Percentiles rank a stretch among this genome's conserved stretches.
These are phyloP conservation scores for Peromyscus californicus DNA, from an alignment of 2,113 vertebrate genomes.

Conservation along the genomic window DNA sequence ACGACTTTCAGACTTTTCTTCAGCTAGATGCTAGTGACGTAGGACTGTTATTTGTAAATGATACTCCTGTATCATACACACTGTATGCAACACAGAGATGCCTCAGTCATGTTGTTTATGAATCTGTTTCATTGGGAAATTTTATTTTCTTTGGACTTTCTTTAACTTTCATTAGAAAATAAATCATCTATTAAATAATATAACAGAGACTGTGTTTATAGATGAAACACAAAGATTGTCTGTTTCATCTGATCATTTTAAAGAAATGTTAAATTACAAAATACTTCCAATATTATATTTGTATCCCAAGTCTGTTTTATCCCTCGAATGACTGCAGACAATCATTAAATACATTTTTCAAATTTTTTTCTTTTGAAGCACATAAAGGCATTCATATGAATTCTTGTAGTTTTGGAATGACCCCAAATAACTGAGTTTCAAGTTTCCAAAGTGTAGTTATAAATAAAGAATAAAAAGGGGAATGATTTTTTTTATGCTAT, in stretches of 20 bases:
- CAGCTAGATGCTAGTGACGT: background rate
- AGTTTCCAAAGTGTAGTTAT: background rate
- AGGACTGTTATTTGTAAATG: background rate
- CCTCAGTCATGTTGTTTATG: background rate
- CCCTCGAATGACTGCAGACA: background rate
- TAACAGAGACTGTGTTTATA: background rate
- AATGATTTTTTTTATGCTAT: background rate
- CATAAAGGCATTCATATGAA: background rate
- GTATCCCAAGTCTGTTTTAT: background rate
- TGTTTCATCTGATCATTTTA: background rate
- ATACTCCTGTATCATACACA: background rate
- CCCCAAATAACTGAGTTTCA: conserved; percentile 16
- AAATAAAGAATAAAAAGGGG: conserved; percentile 39
- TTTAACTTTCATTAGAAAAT: conserved; percentile 31
- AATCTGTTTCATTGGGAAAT: background rate
- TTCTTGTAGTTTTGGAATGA: background rate
- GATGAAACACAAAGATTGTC: background rate
- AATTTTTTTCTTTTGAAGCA: background rate
- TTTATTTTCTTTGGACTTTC: background rate
- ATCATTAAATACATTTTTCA: background rate
- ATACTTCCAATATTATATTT: background rate
- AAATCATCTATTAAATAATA: background rate
- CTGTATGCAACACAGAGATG: background rate
- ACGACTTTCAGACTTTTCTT: background rate
- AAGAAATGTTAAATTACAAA: background rate